phyloP scores from a whole-genome alignment of 2,797 vertebrate species.

The Erpetoichthys calabaricus region DNA sequence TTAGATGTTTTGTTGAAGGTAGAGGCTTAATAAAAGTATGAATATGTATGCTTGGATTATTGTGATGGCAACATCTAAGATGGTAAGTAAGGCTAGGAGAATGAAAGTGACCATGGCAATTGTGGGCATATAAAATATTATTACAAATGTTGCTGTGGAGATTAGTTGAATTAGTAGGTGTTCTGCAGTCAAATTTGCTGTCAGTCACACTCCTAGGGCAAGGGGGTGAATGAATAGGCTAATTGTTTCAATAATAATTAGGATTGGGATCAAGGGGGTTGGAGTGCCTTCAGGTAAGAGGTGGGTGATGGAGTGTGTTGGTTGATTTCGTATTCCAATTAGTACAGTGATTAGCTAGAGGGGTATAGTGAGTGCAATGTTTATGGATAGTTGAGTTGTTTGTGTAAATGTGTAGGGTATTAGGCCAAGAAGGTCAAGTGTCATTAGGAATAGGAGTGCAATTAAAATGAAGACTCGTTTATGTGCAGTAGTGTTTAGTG shows the following conservation, averaged over 20 bases:
- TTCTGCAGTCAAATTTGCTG: conserved; percentile 21
- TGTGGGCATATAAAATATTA: rapidly evolving
- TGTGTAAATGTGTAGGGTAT: conserved; percentile 25
- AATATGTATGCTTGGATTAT: conserved; percentile 32
- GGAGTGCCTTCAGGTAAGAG: conserved; percentile 27
- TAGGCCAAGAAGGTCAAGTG: conserved; percentile 1
- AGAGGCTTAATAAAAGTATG: conserved; percentile 17
- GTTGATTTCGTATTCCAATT: conserved; percentile 17
- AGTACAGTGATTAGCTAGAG: conserved; percentile 13
- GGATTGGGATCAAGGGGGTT: rapidly evolving
- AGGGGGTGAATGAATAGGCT: conserved; percentile 24
- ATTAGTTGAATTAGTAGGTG: conserved; percentile 19
- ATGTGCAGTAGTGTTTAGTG: rapidly evolving
- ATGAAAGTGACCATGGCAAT: rapidly evolving
- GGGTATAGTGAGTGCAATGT: neutral
- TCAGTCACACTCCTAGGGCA: conserved; percentile 19
- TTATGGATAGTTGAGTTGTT: conserved; percentile 18
- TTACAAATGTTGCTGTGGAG: rapidly evolving
- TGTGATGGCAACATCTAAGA: conserved; percentile 16
- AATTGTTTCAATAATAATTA: conserved; percentile 31
- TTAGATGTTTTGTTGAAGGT: conserved; percentile 35
- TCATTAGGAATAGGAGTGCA: neutral
- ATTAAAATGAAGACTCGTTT: conserved; percentile 10
- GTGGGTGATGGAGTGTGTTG: neutral
- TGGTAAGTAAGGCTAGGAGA: rapidly evolving